Evolutionary conservation across 1,140 invertebrate species (phyloP), one percentile per base, ranked within the genome.

Genomic region (Asobara japonica): DNA sequence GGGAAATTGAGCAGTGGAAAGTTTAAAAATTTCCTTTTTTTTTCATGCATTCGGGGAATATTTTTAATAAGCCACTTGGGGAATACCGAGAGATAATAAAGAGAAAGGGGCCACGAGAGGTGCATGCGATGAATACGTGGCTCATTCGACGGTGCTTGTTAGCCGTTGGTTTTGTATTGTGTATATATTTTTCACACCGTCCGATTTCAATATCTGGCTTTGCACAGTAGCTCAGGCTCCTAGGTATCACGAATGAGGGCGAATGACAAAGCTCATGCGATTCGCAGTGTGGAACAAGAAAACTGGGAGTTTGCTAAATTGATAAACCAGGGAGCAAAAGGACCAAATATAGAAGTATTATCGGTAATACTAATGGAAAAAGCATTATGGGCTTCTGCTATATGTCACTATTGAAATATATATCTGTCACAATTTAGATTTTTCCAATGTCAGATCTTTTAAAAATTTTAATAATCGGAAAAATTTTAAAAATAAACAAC

Each of bases 181-280:
- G 51, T 25, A 56, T 56, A 56, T 56, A 56, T 56, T 56, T 56
- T 56, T 56, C 51, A 56, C 51, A 56, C 51, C 51, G 51, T 56
- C 51, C 51, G 51, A 56, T 56, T 56, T 22, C 51, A 56, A 56
- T 56, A 56, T 56, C 51, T 22, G 51, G 51, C n/a, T 45, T 45
- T 45, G 41, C 41, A 45, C 41, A 16, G 41, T 1, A 22, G n/a
- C 51, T 56, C 25, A 22, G 20, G 13, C 22, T 10, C 51, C 6
- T 18, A 56, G 18, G 51, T 22, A 56, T 56, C 51, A 11, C 18
- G 41, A 16, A 45, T 45, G 41, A 45, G 41, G 41, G 41, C n/a
- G 41, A 16, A 45, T 45, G 41, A 45, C 41, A 45, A 45, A 45
- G 41, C n/a, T 16, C 41, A 45, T 45, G 41, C 41, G 41, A 45